A percentile compares a stretch with the other conserved stretches of the same genome.
Evolutionary conservation across 1,140 invertebrate species (phyloP).

Genomic region (Trissolcus basalis): DNA sequence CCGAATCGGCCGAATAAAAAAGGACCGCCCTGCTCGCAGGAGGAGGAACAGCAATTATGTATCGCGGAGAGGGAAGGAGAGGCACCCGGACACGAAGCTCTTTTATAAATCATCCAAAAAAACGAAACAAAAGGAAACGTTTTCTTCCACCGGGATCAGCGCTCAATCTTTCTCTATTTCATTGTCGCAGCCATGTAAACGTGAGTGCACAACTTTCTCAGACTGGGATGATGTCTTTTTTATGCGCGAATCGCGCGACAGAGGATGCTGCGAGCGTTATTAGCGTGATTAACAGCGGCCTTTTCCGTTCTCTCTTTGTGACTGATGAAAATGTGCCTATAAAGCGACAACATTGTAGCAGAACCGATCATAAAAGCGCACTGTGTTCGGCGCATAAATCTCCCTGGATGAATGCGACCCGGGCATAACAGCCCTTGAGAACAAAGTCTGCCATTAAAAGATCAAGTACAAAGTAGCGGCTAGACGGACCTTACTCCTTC

Average conservation of each 20-base stretch:
- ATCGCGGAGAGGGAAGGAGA: slow-evolving; percentile 63
- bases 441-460: slow-evolving; percentile 71
- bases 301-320: slow-evolving; percentile 51
- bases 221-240: slow-evolving; percentile 9
- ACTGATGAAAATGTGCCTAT: slow-evolving; percentile 50
- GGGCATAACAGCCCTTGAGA: slow-evolving; percentile 63
- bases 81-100: too few relatives aligned
- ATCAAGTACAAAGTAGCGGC: slow-evolving; percentile 66
- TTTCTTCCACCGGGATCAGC: too few relatives aligned
- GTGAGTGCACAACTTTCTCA: slow-evolving; percentile 16
- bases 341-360: slow-evolving; percentile 70
- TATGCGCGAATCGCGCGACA: slow-evolving; percentile 21
- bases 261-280: slow-evolving; percentile 35
- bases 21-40: slow-evolving; percentile 61
- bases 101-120: slow-evolving; percentile 43
- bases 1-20: slow-evolving; percentile 60
- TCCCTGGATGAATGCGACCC: slow-evolving; percentile 53
- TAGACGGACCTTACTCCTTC: slow-evolving; percentile 39
- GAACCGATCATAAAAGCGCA: slow-evolving; percentile 72
- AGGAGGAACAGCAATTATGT: slow-evolving; percentile 65
- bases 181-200: neutral
- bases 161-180: too few relatives aligned
- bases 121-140: slow-evolving; percentile 27
- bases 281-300: slow-evolving; percentile 50
- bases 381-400: slow-evolving; percentile 62